A percentile compares a stretch with the other conserved stretches of the same genome.
Conservation (phyloP, 2,888 invertebrate species). For the Dryobotodes eremita region DNA sequence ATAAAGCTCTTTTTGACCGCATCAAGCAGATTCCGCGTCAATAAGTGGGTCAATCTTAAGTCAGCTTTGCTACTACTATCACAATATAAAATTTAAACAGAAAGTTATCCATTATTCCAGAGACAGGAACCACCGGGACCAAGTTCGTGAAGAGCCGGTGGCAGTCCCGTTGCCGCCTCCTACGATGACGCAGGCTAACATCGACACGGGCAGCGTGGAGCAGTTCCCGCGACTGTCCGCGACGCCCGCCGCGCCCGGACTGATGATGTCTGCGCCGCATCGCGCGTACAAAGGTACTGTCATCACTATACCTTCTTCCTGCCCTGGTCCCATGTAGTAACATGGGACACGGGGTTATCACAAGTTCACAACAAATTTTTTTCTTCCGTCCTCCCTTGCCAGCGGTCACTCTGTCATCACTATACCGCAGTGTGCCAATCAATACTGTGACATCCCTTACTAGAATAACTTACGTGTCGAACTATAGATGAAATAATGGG, state of each 20-base stretch:
- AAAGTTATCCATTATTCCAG: conserved; percentile 31
- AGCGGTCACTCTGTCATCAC: not conserved
- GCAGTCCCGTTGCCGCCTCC: conserved; percentile 57
- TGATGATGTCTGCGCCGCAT: conserved; percentile 70
- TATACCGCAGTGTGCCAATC: too few species aligned
- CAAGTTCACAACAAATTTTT: not conserved
- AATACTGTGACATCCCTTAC: too few species aligned
- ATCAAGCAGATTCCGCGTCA: not conserved
- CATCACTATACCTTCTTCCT: not conserved
- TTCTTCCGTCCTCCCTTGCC: not conserved
- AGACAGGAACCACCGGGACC: conserved; percentile 60
- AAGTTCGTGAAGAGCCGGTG: conserved; percentile 56
- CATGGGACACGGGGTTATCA: not conserved
- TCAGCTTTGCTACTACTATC: not conserved
- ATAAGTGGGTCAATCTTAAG: not conserved
- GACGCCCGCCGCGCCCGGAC: conserved; percentile 74
- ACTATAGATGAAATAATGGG: too few species aligned
- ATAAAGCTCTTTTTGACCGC: not conserved
- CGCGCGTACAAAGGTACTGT: conserved; percentile 78
- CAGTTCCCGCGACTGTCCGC: conserved; percentile 89
- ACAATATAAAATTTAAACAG: not conserved
- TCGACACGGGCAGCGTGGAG: conserved; percentile 88
- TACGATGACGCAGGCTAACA: conserved; percentile 92
- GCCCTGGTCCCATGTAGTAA: too few species aligned
- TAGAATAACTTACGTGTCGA: too few species aligned